Conservation (phyloP, 2,797 vertebrate species). For the Leptatherina wallacei region DNA sequence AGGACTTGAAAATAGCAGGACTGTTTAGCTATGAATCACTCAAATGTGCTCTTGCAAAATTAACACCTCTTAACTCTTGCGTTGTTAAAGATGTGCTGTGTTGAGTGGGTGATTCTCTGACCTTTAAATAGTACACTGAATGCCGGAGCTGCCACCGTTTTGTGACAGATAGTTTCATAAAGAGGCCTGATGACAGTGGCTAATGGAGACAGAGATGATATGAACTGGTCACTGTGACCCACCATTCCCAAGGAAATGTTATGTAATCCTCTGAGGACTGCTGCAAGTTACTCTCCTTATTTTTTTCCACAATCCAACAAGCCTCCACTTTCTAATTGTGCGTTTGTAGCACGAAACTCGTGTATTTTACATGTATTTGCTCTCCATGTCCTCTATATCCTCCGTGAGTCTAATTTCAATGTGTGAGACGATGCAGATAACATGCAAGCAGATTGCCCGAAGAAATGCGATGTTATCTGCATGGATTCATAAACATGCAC, state of each 20-base stretch:
- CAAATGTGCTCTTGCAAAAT: constrained; percentile 4
- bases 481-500: constrained; percentile 26
- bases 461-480: constrained; percentile 44
- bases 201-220: constrained; percentile 52
- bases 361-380: background rate
- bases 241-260: constrained; percentile 59
- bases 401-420: constrained; percentile 19
- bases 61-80: constrained; percentile 31
- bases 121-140: constrained; percentile 48
- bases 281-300: constrained; percentile 14
- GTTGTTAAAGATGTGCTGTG: constrained; percentile 23
- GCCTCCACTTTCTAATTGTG: constrained; percentile 5
- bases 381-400: background rate
- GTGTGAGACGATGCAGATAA: constrained; percentile 30
- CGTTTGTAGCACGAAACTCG: constrained; percentile 12
- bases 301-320: background rate
- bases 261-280: constrained; percentile 55
- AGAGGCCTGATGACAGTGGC: constrained; percentile 38
- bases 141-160: constrained; percentile 17
- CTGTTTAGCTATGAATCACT: constrained; percentile 5
- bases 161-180: constrained; percentile 49
- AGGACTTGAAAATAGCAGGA: background rate
- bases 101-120: constrained; percentile 46
- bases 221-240: constrained; percentile 59
- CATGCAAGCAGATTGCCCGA: background rate